These are phyloP conservation scores for Lithophane socia DNA, from an alignment of 2,888 invertebrate species.

Conservation along the genomic window DNA sequence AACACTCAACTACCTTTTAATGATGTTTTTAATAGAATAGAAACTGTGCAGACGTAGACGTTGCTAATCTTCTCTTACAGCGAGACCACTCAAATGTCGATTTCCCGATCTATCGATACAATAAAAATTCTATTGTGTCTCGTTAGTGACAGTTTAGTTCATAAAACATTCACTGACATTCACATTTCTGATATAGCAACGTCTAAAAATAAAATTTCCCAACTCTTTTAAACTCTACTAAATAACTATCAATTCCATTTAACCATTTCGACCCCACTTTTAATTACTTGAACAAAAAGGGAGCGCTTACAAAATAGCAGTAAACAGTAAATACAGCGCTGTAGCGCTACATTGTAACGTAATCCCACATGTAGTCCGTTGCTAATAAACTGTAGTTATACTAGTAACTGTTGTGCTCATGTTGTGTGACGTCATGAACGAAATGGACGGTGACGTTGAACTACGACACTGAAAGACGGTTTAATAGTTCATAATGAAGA, in stretches of 20 bases:
- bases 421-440: slow-evolving; percentile 49
- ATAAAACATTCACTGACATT: neutral
- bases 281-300: slow-evolving; percentile 56
- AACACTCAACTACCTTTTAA: neutral
- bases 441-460: slow-evolving; percentile 36
- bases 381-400: slow-evolving; percentile 62
- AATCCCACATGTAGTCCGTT: slow-evolving; percentile 38
- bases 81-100: neutral
- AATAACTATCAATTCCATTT: slow-evolving; percentile 26
- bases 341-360: slow-evolving; percentile 54
- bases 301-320: slow-evolving; percentile 49
- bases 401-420: slow-evolving; percentile 32
- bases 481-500: neutral
- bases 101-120: too few species aligned
- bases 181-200: neutral
- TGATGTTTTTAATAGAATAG: too few species aligned
- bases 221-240: neutral
- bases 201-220: neutral
- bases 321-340: slow-evolving; percentile 30
- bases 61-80: neutral
- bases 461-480: neutral
- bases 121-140: too few species aligned
- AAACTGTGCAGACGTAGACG: neutral
- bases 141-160: too few species aligned
- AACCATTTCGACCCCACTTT: slow-evolving; percentile 28